Base-by-base conservation (phyloP, 2,113 vertebrate species). In the Cinclus mexicanus region DNA sequence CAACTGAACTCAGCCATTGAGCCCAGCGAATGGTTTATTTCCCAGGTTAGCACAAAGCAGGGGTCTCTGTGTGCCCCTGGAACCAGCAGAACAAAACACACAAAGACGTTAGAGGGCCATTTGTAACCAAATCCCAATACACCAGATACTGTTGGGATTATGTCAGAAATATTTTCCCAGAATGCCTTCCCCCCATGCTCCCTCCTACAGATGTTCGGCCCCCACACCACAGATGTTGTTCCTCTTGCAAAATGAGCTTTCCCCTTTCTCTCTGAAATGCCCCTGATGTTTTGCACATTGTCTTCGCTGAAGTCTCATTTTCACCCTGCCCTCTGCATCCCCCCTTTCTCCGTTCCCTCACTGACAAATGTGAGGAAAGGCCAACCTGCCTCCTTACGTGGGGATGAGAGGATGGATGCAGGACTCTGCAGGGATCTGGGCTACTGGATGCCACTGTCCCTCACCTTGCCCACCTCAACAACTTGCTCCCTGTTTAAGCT, bases 121-220 rank as follows among this genome's bases (percentile, higher is more conserved):
- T 97, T 97, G 96, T 97, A 97, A 97, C 95, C 96, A 97, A 97
- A 97, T 97, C 97, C 94, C 95, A 96, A 96, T 90, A 96, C 95
- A 97, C 96, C 96, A 97, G 97, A 97, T 97, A 97, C 96, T 95
- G 95, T 97, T 97, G 97, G 97, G 97, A 97, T 97, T 97, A 97
- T 97, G 95, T 93, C 97, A 95, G 95, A 97, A 97, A 97, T 97
- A 97, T 96, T 97, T 97, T 97, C 97, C 95, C 97, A 97, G 95
- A 97, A 97, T 96, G 94, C 96, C 94, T 95, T 97, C 96, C 93
- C 96, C 90, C 87, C 78, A 68, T 95, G 87, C 94, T 95, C 84
- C 91, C 91, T 94, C 75, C 95, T 97, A 96, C 96, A 97, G 97
- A 97, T 97, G 97, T 97, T 97, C 88, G 5, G 94, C 92, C 90